Conservation (phyloP, 2,797 vertebrate genomes). For the Tenualosa ilisha region DNA sequence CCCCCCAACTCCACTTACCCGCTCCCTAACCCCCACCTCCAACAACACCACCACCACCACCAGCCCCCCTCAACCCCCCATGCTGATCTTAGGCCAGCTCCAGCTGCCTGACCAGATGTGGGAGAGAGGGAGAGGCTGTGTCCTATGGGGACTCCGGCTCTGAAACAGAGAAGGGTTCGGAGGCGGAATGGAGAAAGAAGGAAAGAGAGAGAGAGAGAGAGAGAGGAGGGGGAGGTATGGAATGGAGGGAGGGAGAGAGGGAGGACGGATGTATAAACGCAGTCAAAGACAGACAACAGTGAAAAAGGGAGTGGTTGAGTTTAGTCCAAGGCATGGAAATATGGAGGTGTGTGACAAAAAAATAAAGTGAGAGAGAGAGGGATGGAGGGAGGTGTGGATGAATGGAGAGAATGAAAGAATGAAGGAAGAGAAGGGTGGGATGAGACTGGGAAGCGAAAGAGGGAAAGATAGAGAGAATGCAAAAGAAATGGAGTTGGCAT, state of each 20-base stretch:
- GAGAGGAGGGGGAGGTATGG: slow-evolving; percentile 3
- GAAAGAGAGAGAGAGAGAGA: slow-evolving; percentile 43
- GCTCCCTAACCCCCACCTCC: slow-evolving; percentile 17
- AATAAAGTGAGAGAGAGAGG: background rate
- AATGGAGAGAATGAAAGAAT: background rate
- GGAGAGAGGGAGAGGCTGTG: slow-evolving; percentile 82
- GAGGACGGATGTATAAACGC: background rate
- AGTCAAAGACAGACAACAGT: background rate
- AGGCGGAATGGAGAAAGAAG: slow-evolving; percentile 51
- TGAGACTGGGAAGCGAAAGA: slow-evolving; percentile 4
- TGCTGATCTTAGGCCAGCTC: slow-evolving; percentile 94
- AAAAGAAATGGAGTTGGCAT: slow-evolving; percentile 1
- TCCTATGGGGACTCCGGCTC: slow-evolving; percentile 89
- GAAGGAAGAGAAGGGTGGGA: background rate
- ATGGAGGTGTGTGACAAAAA: slow-evolving; percentile 12
- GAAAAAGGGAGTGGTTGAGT: background rate
- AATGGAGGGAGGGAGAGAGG: slow-evolving; percentile 26
- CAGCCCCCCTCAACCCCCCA: slow-evolving; percentile 57
- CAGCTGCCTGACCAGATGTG: slow-evolving; percentile 99
- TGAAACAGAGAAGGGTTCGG: slow-evolving; percentile 81
- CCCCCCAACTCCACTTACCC: slow-evolving; percentile 40
- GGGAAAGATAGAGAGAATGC: background rate
- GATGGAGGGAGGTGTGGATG: background rate
- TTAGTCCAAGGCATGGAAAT: background rate
- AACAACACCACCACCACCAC: slow-evolving; percentile 63